phyloP scores from a whole-genome alignment of 2,797 vertebrate species.

The Picus viridis region DNA sequence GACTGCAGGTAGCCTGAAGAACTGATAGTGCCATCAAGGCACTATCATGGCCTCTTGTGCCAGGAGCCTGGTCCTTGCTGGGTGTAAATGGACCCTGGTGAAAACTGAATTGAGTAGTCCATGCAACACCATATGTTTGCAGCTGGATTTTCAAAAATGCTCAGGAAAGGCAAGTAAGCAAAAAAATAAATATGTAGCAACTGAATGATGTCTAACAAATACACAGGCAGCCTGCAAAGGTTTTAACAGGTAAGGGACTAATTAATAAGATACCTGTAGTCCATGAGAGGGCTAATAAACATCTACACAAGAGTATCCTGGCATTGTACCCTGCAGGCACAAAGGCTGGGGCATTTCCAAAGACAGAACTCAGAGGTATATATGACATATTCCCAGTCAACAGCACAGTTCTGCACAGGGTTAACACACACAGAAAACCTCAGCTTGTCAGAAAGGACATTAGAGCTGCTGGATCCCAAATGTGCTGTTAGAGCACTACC shows the following conservation, averaged over 20 bases:
- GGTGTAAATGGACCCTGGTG: neutral
- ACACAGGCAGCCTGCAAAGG: neutral
- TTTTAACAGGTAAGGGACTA: neutral
- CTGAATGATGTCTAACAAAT: neutral
- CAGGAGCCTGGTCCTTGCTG: neutral
- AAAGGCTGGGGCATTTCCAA: neutral
- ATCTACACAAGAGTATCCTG: neutral
- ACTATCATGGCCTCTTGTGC: rapidly evolving
- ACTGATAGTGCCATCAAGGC: too few relatives aligned
- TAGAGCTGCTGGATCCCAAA: neutral
- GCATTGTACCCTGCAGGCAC: neutral
- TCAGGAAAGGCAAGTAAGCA: neutral
- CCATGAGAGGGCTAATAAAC: neutral
- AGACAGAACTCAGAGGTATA: neutral
- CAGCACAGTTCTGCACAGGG: neutral
- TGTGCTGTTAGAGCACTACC: neutral
- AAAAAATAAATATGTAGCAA: neutral
- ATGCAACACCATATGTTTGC: neutral
- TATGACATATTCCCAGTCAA: neutral
- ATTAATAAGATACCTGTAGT: neutral
- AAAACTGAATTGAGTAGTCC: neutral
- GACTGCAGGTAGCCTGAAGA: neutral
- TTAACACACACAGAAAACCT: neutral
- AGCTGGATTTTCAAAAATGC: neutral
- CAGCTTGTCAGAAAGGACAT: neutral